A percentile compares a stretch with the other conserved stretches of the same genome.
These are phyloP conservation scores for Petrolisthes cinctipes DNA, from an alignment of 2,888 invertebrate genomes.

Conservation along the genomic window DNA sequence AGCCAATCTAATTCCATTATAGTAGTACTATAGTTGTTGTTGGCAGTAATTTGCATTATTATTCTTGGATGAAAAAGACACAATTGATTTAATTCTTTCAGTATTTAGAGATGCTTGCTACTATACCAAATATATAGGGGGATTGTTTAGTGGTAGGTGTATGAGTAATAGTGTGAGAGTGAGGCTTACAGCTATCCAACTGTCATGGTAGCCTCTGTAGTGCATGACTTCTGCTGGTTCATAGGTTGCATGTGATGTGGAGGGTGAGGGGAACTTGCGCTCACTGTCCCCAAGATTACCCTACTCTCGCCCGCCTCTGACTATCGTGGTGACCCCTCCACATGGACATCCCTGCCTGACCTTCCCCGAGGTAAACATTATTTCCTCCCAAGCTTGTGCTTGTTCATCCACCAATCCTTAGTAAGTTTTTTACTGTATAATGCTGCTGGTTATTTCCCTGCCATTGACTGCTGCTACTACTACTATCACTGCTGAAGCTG, in stretches of 20 bases:
- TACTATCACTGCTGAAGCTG: too few species aligned
- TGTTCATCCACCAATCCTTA: background rate
- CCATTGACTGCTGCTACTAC: too few species aligned
- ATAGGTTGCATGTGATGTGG: slow-evolving; percentile 57
- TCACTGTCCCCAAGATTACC: slow-evolving; percentile 34
- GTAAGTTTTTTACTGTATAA: background rate
- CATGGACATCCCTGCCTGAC: slow-evolving; percentile 34
- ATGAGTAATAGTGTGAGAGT: background rate
- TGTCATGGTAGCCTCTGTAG: slow-evolving; percentile 14
- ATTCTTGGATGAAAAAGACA: too few species aligned
- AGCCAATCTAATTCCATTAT: too few species aligned
- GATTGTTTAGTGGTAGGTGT: too few species aligned
- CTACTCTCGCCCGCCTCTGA: slow-evolving; percentile 41
- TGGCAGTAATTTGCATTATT: too few species aligned
- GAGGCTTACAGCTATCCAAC: background rate
- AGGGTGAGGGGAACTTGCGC: slow-evolving; percentile 27
- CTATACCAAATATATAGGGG: too few species aligned
- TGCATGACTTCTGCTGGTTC: slow-evolving; percentile 54
- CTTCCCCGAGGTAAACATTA: slow-evolving; percentile 35
- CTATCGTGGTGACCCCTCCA: slow-evolving; percentile 52
- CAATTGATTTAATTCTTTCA: too few species aligned
- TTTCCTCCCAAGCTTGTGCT: too few species aligned
- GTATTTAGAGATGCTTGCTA: too few species aligned
- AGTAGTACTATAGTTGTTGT: too few species aligned
- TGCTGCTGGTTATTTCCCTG: too few species aligned